phyloP scores from a whole-genome alignment of 2,113 vertebrate genomes.

The Actenoides hombroni region DNA sequence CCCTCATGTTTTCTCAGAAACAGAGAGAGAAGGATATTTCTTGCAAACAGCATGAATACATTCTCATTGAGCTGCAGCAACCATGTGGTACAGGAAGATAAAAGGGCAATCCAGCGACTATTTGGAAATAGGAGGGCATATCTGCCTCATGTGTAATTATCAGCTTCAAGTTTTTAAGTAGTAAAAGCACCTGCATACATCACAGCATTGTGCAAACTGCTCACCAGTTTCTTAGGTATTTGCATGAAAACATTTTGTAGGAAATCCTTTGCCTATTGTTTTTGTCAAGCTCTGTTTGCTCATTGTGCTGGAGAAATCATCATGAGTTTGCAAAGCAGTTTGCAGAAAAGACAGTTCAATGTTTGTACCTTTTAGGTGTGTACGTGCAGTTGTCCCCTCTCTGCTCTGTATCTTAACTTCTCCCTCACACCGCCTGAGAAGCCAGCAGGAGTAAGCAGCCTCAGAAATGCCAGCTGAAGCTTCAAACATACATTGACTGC shows the following conservation, averaged over 20 bases:
- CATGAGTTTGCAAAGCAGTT: background rate
- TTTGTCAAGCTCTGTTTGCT: background rate
- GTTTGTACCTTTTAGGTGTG: accelerated
- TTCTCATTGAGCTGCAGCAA: background rate
- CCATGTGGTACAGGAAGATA: background rate
- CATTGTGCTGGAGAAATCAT: background rate
- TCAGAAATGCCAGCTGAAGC: background rate
- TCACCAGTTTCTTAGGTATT: background rate
- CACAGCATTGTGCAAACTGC: background rate
- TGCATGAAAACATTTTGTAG: background rate
- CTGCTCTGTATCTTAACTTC: background rate
- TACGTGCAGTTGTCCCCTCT: background rate
- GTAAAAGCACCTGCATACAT: background rate
- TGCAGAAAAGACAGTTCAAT: background rate
- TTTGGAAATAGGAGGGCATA: background rate
- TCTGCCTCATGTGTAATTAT: background rate
- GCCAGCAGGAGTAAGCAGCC: accelerated
- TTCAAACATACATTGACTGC: accelerated
- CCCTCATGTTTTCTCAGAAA: background rate
- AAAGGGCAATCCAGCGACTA: background rate
- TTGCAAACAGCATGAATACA: background rate
- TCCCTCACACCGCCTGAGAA: background rate
- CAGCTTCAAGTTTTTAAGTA: background rate
- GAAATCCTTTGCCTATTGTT: background rate
- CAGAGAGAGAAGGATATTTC: background rate